Percentiles rank a stretch among this genome's conserved stretches.
Evolutionary conservation across 2,797 vertebrate species (phyloP).

Genomic region (Linurgus olivaceus): DNA sequence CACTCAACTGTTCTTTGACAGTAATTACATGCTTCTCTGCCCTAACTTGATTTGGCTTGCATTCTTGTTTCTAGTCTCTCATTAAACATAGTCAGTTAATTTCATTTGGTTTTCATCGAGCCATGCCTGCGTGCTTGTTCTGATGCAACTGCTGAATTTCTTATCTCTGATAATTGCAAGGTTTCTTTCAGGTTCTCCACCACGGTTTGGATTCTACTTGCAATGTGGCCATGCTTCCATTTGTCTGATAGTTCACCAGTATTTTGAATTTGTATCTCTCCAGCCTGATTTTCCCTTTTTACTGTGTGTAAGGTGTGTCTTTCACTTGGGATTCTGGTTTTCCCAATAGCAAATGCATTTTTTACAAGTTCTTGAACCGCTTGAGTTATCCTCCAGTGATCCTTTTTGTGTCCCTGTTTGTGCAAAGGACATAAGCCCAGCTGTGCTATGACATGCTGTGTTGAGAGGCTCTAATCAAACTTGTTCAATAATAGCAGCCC

Average conservation of each 20-base stretch:
- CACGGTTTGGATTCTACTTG: accelerated
- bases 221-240: neutral
- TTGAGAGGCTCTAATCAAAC: neutral
- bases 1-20: slow-evolving; percentile 32
- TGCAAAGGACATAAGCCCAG: neutral
- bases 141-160: slow-evolving; percentile 1
- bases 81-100: slow-evolving; percentile 58
- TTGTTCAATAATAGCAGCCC: neutral
- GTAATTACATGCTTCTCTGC: slow-evolving; percentile 64
- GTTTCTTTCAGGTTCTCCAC: neutral
- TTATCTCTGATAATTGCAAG: neutral
- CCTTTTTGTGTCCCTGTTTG: neutral
- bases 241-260: neutral
- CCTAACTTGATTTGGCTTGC: slow-evolving; percentile 59
- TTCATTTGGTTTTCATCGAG: slow-evolving; percentile 19
- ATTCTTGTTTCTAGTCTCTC: slow-evolving; percentile 44
- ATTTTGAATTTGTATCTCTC: neutral
- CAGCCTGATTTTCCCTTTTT: neutral
- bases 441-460: neutral
- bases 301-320: neutral
- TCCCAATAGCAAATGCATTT: neutral
- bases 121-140: neutral
- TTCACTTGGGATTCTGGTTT: neutral
- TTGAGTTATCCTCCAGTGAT: neutral
- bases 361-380: neutral